Conservation (phyloP, 2,888 invertebrate genomes). For the Caenorhabditis virilis region DNA sequence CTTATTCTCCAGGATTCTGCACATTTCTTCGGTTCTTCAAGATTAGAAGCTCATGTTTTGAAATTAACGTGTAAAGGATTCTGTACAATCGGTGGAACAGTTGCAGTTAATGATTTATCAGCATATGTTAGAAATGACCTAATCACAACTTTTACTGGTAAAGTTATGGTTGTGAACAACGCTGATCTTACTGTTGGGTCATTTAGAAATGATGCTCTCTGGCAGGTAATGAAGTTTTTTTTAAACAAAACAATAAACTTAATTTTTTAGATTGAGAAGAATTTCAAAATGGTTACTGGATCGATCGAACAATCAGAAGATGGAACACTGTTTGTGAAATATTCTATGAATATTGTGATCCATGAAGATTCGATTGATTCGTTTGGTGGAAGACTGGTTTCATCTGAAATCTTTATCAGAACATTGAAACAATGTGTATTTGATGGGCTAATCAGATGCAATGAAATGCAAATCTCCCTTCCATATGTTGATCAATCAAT, state of each 20-base stretch:
- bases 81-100: slow-evolving; percentile 45
- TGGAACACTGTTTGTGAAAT: slow-evolving; percentile 48
- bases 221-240: too few species aligned
- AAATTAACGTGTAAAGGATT: slow-evolving; percentile 34
- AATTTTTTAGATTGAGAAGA: slow-evolving; percentile 44
- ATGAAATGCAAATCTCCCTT: slow-evolving; percentile 42
- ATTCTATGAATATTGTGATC: slow-evolving; percentile 35
- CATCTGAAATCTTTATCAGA: slow-evolving; percentile 33
- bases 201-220: slow-evolving; percentile 37
- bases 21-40: slow-evolving; percentile 43
- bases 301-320: slow-evolving; percentile 46
- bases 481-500: slow-evolving; percentile 44
- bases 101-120: slow-evolving; percentile 35
- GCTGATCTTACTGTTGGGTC: slow-evolving; percentile 38
- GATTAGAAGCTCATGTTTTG: slow-evolving; percentile 39
- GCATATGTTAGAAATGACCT: slow-evolving; percentile 46
- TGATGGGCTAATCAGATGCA: slow-evolving; percentile 45
- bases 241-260: too few species aligned
- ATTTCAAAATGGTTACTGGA: slow-evolving; percentile 39
- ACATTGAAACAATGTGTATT: slow-evolving; percentile 25
- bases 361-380: slow-evolving; percentile 30
- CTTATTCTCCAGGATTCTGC: slow-evolving; percentile 43
- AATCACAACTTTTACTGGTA: slow-evolving; percentile 43
- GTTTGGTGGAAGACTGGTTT: slow-evolving; percentile 43
- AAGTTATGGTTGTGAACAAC: slow-evolving; percentile 27